phyloP scores from a whole-genome alignment of 2,797 vertebrate species.

The Poliocrania exsul region DNA sequence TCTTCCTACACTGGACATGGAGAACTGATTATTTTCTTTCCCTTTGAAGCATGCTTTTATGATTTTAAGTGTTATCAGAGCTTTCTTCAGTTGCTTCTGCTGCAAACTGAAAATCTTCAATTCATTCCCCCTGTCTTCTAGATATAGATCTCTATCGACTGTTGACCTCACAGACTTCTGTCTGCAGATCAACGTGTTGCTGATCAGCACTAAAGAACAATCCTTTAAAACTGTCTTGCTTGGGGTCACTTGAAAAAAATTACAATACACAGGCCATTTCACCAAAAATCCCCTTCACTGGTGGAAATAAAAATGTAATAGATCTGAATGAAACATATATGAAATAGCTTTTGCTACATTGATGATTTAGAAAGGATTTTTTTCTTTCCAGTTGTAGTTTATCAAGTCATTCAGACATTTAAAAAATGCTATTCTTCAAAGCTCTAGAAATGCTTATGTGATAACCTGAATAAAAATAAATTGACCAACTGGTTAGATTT shows the following conservation, averaged over 20 bases:
- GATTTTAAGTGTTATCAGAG: background rate
- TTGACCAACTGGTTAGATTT: background rate
- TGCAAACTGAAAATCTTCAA: background rate
- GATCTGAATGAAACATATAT: background rate
- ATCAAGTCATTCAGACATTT: too few relatives aligned
- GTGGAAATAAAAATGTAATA: background rate
- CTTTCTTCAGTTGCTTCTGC: background rate
- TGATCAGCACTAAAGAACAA: background rate
- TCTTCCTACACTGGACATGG: background rate
- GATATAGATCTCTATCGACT: background rate
- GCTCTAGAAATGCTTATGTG: background rate
- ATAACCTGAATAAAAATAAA: background rate
- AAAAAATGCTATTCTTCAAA: background rate
- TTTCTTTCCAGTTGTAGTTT: background rate
- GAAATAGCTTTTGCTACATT: background rate
- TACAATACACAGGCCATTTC: background rate
- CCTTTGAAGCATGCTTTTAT: background rate
- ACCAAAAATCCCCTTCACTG: accelerated
- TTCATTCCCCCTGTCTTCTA: background rate
- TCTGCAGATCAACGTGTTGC: background rate
- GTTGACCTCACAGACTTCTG: background rate
- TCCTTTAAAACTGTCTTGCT: background rate
- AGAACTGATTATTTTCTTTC: background rate
- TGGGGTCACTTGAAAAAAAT: background rate
- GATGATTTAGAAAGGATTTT: background rate